These are phyloP conservation scores for Carposina sasakii DNA, from an alignment of 1,140 invertebrate genomes.

Conservation along the genomic window DNA sequence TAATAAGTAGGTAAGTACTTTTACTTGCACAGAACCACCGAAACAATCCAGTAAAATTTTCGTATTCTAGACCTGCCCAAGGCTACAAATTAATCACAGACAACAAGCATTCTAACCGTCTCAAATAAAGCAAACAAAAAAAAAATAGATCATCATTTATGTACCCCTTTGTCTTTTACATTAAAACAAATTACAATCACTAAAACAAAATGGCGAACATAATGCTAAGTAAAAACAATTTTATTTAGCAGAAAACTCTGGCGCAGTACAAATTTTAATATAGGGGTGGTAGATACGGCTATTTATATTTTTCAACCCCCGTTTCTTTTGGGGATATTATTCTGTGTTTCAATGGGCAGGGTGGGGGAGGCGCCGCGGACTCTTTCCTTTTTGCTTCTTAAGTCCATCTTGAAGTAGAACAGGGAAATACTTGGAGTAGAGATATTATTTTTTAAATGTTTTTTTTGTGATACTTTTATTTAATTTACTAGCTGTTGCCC, in stretches of 20 bases:
- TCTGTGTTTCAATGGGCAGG: conserved; percentile 61
- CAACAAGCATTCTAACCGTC: no score
- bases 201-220: no score
- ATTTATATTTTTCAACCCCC: conserved; percentile 68
- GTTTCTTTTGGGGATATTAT: conserved; percentile 72
- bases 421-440: conserved; percentile 35
- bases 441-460: conserved; percentile 10
- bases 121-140: no score
- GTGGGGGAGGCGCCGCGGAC: conserved; percentile 46
- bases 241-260: conserved; percentile 59
- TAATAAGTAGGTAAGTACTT: no score
- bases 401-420: conserved; percentile 68
- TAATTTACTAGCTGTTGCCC: neutral
- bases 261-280: conserved; percentile 68
- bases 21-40: no score
- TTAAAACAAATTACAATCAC: no score
- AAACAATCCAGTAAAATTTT: no score
- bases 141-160: no score
- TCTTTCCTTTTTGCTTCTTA: conserved; percentile 72
- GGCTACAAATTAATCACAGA: no score
- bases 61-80: no score
- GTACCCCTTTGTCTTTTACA: conserved; percentile 36
- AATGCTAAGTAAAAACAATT: conserved; percentile 39
- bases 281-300: conserved; percentile 52
- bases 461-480: neutral